Percentiles rank a stretch among this genome's conserved stretches.
Evolutionary conservation across 2,888 invertebrate genomes (phyloP).

Genomic region (Hypsopygia costalis): DNA sequence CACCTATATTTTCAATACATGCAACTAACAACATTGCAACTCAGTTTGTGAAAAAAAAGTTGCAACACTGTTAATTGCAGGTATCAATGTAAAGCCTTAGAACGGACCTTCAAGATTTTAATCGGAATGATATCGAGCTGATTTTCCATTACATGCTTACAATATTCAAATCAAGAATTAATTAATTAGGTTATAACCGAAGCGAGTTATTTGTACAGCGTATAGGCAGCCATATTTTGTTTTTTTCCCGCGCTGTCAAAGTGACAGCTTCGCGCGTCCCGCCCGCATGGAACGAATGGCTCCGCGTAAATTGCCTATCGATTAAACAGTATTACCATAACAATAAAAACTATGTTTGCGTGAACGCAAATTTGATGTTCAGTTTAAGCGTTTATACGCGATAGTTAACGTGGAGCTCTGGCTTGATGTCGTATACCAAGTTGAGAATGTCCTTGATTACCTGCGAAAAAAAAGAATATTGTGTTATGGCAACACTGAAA

Average conservation of each 20-base stretch:
- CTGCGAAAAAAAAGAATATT: conserved; percentile 58
- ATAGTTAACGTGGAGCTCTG: conserved; percentile 95
- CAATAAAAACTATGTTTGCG: conserved; percentile 48
- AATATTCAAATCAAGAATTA: conserved; percentile 30
- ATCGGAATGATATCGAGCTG: conserved; percentile 76
- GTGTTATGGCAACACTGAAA: too few relatives aligned
- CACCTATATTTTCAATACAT: conserved; percentile 29
- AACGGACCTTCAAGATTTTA: conserved; percentile 23
- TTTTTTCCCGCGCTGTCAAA: conserved; percentile 23
- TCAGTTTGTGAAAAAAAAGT: too few relatives aligned
- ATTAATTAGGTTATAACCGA: conserved; percentile 29
- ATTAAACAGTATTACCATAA: conserved; percentile 40
- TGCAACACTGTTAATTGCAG: conserved; percentile 26
- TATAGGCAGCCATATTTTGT: conserved; percentile 26
- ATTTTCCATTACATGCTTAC: conserved; percentile 36
- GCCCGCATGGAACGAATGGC: conserved; percentile 20
- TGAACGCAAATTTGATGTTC: conserved; percentile 27
- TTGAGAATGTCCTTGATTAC: conserved; percentile 90
- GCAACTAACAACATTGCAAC: too few relatives aligned
- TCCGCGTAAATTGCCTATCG: conserved; percentile 34
- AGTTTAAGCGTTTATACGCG: conserved; percentile 45
- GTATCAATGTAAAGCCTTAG: too few relatives aligned
- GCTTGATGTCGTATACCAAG: conserved; percentile 94
- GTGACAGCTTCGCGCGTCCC: conserved; percentile 17
- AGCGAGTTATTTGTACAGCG: conserved; percentile 49